Evolutionary conservation across 2,888 invertebrate genomes (phyloP).

Genomic region (Tanypteryx hageni): DNA sequence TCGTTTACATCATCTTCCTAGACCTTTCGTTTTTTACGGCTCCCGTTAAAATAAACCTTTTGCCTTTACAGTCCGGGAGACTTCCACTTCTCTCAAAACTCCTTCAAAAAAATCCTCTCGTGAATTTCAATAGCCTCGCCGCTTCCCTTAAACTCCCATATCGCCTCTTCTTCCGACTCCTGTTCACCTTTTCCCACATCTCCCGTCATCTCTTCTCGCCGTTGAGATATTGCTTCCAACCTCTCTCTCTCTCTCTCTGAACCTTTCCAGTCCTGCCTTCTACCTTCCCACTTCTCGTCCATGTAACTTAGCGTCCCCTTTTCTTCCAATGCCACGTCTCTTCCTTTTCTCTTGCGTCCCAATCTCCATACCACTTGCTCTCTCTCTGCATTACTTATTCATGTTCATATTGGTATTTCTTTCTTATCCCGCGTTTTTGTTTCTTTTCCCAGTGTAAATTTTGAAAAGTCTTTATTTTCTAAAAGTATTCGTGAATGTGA

Average conservation of each 20-base stretch:
- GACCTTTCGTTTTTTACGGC: background rate
- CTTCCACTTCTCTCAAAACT: conserved; percentile 18
- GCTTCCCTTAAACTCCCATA: conserved; percentile 37
- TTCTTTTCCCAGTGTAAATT: background rate
- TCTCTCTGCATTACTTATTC: background rate
- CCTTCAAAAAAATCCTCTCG: conserved; percentile 46
- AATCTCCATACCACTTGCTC: too few species aligned
- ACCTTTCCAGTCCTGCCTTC: background rate
- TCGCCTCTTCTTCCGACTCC: conserved; percentile 16
- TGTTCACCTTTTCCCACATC: conserved; percentile 19
- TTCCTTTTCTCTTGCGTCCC: background rate
- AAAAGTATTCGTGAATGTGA: background rate
- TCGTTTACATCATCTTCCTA: background rate
- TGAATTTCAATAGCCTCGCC: conserved; percentile 36
- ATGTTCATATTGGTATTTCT: background rate
- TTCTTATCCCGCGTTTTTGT: too few species aligned
- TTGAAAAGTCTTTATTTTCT: background rate
- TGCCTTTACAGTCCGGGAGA: conserved; percentile 25
- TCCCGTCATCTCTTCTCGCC: conserved; percentile 13
- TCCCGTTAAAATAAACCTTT: conserved; percentile 20
- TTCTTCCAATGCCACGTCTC: background rate
- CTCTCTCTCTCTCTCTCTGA: background rate
- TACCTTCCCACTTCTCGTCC: background rate
- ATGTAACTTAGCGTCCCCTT: background rate
- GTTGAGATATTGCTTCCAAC: conserved; percentile 5